Evolutionary conservation across 2,888 invertebrate species (phyloP).

Genomic region (Stenolophus ochropezus): DNA sequence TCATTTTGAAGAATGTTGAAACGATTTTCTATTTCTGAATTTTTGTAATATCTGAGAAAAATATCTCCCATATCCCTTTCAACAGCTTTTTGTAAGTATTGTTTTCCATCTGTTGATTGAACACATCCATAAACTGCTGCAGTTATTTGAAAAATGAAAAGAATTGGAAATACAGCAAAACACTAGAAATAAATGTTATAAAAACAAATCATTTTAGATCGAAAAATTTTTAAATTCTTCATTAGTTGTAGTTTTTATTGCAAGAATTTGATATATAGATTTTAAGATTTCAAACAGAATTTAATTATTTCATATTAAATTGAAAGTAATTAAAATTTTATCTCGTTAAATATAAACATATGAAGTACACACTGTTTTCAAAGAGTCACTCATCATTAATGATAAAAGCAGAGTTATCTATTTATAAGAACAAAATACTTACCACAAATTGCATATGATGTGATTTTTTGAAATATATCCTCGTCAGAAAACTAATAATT

Average conservation of each 20-base stretch:
- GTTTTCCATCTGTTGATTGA: not conserved
- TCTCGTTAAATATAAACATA: no score
- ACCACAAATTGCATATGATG: slow-evolving; percentile 7
- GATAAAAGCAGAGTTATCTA: not conserved
- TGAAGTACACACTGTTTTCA: no score
- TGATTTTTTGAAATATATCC: not conserved
- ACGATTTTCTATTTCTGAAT: not conserved
- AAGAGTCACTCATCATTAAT: no score
- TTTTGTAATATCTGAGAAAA: not conserved
- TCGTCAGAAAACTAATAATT: not conserved
- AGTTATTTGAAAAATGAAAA: slow-evolving; percentile 1
- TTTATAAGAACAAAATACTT: not conserved
- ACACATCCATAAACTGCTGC: slow-evolving; percentile 8
- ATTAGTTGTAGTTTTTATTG: no score
- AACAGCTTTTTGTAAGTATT: not conserved
- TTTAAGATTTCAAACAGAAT: no score
- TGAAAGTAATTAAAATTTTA: no score
- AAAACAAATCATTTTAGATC: no score
- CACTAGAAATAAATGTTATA: slow-evolving; percentile 1
- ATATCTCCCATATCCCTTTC: slow-evolving; percentile 16
- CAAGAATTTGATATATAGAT: no score
- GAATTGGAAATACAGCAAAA: not conserved
- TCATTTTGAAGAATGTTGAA: slow-evolving; percentile 16
- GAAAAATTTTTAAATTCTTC: no score
- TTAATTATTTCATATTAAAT: no score